A percentile compares a stretch with the other conserved stretches of the same genome.
Conservation (phyloP, 2,888 invertebrate species). For the Zele albiditarsus region DNA sequence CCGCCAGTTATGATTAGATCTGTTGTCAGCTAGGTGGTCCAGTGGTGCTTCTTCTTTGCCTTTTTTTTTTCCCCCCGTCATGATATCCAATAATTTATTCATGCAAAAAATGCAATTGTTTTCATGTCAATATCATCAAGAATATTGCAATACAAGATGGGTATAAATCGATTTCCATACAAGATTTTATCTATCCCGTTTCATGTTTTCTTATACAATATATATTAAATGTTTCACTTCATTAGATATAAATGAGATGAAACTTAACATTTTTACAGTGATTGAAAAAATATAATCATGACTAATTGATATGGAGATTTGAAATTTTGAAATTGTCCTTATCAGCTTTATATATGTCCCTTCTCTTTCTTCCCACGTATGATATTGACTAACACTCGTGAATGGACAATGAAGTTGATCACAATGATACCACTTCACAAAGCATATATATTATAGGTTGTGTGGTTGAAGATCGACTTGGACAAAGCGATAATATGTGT, state of each 20-base stretch:
- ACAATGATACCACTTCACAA: not conserved
- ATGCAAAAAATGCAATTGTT: not conserved
- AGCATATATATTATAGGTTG: not conserved
- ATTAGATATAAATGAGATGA: no score
- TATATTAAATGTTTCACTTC: no score
- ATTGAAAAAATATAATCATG: no score
- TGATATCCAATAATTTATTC: conserved; percentile 1
- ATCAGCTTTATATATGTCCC: no score
- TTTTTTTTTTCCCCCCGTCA: not conserved
- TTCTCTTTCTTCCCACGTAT: no score
- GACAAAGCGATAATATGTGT: conserved; percentile 55
- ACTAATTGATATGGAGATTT: no score
- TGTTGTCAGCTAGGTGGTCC: conserved; percentile 64
- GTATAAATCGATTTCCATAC: no score
- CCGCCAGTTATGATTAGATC: conserved; percentile 68
- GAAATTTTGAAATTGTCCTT: no score
- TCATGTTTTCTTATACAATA: no score
- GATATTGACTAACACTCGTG: not conserved
- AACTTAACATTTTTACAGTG: no score
- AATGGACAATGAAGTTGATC: conserved; percentile 1
- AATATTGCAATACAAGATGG: no score
- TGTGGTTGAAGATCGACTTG: conserved; percentile 13
- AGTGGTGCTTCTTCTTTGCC: conserved; percentile 5
- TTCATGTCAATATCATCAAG: not conserved
- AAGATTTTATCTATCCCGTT: no score